These are phyloP conservation scores for Garra rufa DNA, from an alignment of 2,113 vertebrate species.

Conservation along the genomic window DNA sequence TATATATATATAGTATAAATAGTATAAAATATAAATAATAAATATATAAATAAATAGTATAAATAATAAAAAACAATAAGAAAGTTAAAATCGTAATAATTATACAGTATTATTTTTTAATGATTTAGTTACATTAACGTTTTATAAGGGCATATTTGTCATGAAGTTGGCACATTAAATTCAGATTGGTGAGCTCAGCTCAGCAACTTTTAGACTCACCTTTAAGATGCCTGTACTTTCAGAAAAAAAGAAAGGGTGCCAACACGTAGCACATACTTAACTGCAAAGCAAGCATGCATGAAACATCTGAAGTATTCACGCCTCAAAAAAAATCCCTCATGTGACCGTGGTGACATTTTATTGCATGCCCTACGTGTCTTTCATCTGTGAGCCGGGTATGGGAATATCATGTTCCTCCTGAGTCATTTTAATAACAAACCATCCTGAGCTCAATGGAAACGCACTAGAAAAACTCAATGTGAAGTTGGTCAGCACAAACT, in stretches of 20 bases:
- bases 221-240: neutral
- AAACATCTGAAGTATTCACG: conserved; percentile 34
- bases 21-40: neutral
- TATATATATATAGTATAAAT: no score
- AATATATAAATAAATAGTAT: neutral
- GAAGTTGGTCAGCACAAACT: neutral
- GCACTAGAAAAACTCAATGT: no score
- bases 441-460: neutral
- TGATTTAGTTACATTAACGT: neutral
- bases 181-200: neutral
- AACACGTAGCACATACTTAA: neutral
- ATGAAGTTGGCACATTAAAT: neutral
- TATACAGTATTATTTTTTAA: no score
- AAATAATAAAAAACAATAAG: neutral
- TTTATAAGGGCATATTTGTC: neutral
- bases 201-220: neutral
- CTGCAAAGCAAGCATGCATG: neutral
- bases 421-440: conserved; percentile 1
- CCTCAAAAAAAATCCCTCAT: conserved; percentile 61
- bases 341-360: conserved; percentile 57
- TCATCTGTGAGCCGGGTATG: neutral
- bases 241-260: neutral
- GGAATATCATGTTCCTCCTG: conserved; percentile 15
- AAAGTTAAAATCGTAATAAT: neutral
- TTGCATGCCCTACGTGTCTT: conserved; percentile 49